phyloP scores from a whole-genome alignment of 2,113 vertebrate species.

The Pyxicephalus adspersus region DNA sequence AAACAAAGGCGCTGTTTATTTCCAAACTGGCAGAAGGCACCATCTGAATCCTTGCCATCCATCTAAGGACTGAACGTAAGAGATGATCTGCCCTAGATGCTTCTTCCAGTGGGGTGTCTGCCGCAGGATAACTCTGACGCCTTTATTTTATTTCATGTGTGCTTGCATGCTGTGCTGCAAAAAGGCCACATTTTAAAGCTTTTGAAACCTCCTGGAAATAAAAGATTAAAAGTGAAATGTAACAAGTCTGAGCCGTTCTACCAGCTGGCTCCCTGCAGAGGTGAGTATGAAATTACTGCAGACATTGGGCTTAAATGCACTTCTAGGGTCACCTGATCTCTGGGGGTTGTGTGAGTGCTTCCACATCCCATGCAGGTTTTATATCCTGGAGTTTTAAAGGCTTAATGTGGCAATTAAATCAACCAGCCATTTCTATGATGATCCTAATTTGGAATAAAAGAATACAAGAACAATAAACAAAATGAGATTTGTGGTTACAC shows the following conservation, averaged over 20 bases:
- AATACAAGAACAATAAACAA: too few species aligned
- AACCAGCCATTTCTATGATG: slow-evolving; percentile 5
- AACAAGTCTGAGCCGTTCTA: slow-evolving; percentile 36
- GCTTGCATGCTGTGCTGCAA: slow-evolving; percentile 38
- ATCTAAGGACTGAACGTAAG: not conserved
- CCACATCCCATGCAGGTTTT: not conserved
- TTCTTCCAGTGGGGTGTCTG: slow-evolving; percentile 8
- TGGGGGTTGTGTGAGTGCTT: slow-evolving; percentile 14
- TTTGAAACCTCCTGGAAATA: slow-evolving; percentile 39
- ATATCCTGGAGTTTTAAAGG: slow-evolving; percentile 20
- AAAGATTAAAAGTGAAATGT: slow-evolving; percentile 50
- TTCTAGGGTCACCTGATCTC: slow-evolving; percentile 31
- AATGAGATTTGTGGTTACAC: too few species aligned
- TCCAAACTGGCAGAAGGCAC: slow-evolving; percentile 6
- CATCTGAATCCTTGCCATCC: not conserved
- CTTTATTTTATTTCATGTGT: slow-evolving; percentile 4
- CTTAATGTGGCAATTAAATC: slow-evolving; percentile 17
- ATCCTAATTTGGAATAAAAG: too few species aligned
- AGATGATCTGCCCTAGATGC: slow-evolving; percentile 6
- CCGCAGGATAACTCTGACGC: not conserved
- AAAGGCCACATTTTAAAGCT: slow-evolving; percentile 46
- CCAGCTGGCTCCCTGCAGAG: slow-evolving; percentile 50
- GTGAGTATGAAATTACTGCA: slow-evolving; percentile 18
- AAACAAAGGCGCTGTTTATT: not conserved
- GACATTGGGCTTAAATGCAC: slow-evolving; percentile 2